Evolutionary conservation across 2,113 vertebrate species (phyloP).

Genomic region (Kryptolebias marmoratus): DNA sequence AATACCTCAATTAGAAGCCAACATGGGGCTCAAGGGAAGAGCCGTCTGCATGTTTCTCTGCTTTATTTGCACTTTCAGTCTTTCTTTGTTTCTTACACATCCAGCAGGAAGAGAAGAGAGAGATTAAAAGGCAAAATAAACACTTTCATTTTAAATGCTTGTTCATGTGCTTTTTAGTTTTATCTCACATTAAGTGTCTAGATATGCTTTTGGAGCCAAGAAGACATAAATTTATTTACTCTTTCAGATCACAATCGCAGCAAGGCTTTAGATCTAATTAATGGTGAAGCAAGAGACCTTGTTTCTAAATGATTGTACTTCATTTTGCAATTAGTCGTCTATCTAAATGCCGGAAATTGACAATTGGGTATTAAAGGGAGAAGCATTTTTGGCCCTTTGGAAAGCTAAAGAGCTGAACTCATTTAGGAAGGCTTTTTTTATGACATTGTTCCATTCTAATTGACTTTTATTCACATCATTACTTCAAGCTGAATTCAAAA

Average conservation of each 20-base stretch:
- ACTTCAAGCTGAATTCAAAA: not conserved
- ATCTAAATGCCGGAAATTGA: not conserved
- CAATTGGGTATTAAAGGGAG: not conserved
- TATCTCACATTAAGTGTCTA: slow-evolving; percentile 25
- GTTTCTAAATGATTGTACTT: slow-evolving; percentile 21
- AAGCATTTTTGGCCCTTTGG: not conserved
- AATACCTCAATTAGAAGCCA: slow-evolving; percentile 82
- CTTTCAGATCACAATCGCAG: not conserved
- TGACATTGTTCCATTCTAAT: not conserved
- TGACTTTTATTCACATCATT: not conserved
- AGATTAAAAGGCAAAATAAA: slow-evolving; percentile 39
- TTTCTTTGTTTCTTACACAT: slow-evolving; percentile 41
- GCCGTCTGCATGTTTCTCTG: slow-evolving; percentile 67
- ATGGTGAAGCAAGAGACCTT: slow-evolving; percentile 10
- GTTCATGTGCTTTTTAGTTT: slow-evolving; percentile 24
- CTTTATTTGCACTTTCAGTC: slow-evolving; percentile 51
- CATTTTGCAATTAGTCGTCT: not conserved
- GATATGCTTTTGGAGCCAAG: slow-evolving; percentile 6
- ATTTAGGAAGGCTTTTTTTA: not conserved
- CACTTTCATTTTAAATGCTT: slow-evolving; percentile 13
- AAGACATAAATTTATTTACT: slow-evolving; percentile 5
- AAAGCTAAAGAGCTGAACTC: not conserved
- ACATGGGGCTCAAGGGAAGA: slow-evolving; percentile 69
- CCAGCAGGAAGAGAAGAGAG: slow-evolving; percentile 9
- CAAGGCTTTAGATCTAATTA: slow-evolving; percentile 16